phyloP scores from a whole-genome alignment of 2,888 invertebrate species.

The Cephus pulcher region DNA sequence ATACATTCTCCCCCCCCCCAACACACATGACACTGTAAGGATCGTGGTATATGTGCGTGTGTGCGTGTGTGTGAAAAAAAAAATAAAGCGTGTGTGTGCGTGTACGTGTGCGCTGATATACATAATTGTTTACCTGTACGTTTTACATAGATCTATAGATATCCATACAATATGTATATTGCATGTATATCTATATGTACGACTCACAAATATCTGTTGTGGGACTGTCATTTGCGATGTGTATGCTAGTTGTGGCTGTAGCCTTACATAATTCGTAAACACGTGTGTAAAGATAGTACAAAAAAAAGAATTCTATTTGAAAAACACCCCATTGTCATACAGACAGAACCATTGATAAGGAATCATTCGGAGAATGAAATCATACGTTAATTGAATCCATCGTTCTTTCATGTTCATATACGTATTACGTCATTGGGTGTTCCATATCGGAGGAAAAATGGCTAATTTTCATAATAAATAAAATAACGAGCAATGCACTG shows the following conservation, averaged over 20 bases:
- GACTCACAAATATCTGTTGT: slow-evolving; percentile 11
- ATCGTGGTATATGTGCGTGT: background rate
- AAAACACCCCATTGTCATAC: background rate
- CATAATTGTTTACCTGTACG: slow-evolving; percentile 1
- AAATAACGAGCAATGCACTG: background rate
- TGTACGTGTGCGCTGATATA: background rate
- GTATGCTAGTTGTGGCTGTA: slow-evolving; percentile 32
- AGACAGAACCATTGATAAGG: background rate
- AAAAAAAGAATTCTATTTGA: background rate
- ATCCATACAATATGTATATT: too few relatives aligned
- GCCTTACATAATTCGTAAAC: background rate
- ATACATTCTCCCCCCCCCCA: background rate
- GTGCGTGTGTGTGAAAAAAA: background rate
- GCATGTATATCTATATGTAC: background rate
- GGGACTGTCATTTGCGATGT: slow-evolving; percentile 34
- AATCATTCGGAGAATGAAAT: background rate
- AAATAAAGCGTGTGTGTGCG: background rate
- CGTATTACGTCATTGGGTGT: background rate
- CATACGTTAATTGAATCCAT: background rate
- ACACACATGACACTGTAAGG: background rate
- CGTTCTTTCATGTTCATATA: background rate
- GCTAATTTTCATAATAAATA: background rate
- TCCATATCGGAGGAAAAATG: background rate
- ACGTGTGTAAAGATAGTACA: background rate
- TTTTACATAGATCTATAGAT: slow-evolving; percentile 1